Conservation (phyloP, 2,888 invertebrate species). For the Tridacna crocea region DNA sequence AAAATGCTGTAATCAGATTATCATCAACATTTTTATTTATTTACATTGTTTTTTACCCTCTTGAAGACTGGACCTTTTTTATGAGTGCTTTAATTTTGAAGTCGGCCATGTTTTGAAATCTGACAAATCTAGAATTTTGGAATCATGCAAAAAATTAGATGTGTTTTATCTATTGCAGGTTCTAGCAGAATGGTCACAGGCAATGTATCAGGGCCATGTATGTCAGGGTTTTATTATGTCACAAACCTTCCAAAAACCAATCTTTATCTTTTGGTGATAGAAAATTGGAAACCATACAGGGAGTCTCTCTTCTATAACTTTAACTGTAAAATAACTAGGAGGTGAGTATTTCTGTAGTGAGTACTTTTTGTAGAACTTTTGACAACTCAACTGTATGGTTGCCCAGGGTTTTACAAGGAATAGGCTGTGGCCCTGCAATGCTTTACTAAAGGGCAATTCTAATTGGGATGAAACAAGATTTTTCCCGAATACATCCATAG, state of each 20-base stretch:
- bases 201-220: constrained; percentile 84
- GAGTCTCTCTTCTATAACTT: constrained; percentile 83
- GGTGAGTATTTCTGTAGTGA: constrained; percentile 66
- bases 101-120: background rate
- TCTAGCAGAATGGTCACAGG: constrained; percentile 84
- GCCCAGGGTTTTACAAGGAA: no score
- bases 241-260: constrained; percentile 84
- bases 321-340: constrained; percentile 84
- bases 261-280: constrained; percentile 84
- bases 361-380: no score
- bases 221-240: constrained; percentile 85
- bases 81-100: no score
- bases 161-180: constrained; percentile 67
- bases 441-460: no score
- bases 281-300: constrained; percentile 82
- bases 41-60: no score
- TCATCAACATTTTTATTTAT: no score
- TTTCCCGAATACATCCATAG: no score
- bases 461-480: no score
- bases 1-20: no score
- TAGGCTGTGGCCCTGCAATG: no score
- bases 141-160: background rate
- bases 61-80: no score
- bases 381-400: no score
- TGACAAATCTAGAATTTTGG: background rate